Evolutionary conservation across 2,888 invertebrate species (phyloP).

Genomic region (Limnephilus lunatus): DNA sequence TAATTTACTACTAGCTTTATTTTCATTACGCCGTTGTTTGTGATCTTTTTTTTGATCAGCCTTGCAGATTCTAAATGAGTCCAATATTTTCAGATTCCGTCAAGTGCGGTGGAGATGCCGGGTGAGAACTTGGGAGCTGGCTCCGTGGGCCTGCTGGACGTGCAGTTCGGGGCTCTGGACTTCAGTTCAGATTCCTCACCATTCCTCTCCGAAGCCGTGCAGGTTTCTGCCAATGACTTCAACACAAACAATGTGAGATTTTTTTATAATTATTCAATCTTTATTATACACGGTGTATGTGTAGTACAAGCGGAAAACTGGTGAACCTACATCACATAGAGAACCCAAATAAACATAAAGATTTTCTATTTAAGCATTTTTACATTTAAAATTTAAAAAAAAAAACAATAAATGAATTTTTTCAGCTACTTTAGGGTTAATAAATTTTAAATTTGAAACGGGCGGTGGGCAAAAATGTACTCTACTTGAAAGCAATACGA

Average conservation of each 20-base stretch:
- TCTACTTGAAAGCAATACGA: no score
- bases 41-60: not conserved
- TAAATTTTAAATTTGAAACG: no score
- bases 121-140: slow-evolving; percentile 83
- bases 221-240: slow-evolving; percentile 8
- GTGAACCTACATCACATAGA: no score
- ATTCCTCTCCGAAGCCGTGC: slow-evolving; percentile 68
- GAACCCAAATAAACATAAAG: no score
- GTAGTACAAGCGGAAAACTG: no score
- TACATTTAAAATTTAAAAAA: no score
- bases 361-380: no score
- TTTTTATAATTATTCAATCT: not conserved
- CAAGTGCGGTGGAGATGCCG: slow-evolving; percentile 97
- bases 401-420: no score
- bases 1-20: no score
- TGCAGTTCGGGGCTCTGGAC: slow-evolving; percentile 95
- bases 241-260: slow-evolving; percentile 12
- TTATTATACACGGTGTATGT: not conserved
- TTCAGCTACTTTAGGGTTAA: no score
- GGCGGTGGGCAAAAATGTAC: no score
- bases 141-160: slow-evolving; percentile 88
- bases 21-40: no score
- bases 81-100: slow-evolving; percentile 85
- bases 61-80: not conserved
- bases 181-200: slow-evolving; percentile 79